Evolutionary conservation across 2,113 vertebrate genomes (phyloP).

Genomic region (Lathamus discolor): DNA sequence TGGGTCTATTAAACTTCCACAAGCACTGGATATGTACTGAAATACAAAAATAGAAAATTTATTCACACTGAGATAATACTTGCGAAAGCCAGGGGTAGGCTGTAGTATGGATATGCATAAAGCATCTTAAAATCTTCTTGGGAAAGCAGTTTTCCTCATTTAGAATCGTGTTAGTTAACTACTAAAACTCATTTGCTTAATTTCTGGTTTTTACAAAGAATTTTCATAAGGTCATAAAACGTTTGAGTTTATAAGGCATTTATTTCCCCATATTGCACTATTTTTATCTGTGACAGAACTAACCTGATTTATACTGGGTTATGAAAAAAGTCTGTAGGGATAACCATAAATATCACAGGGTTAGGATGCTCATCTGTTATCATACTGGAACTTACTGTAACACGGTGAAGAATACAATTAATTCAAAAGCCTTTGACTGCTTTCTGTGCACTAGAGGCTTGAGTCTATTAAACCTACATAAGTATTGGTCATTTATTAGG

Average conservation of each 20-base stretch:
- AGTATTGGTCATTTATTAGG: slow-evolving; percentile 62
- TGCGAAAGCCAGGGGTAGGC: not conserved
- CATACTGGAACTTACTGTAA: not conserved
- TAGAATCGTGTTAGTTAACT: not conserved
- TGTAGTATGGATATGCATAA: not conserved
- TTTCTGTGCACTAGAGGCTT: not conserved
- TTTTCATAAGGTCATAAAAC: not conserved
- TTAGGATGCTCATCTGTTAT: not conserved
- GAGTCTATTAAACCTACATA: slow-evolving; percentile 66
- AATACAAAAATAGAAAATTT: not conserved
- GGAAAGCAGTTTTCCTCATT: not conserved
- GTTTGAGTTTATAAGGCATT: not conserved
- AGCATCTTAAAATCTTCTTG: not conserved
- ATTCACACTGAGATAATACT: not conserved
- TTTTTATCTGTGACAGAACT: not conserved
- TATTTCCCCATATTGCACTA: not conserved
- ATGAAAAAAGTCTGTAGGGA: not conserved
- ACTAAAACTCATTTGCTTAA: not conserved
- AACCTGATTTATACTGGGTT: not conserved
- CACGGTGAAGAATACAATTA: slow-evolving; percentile 10
- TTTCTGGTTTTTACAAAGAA: not conserved
- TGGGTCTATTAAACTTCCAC: not conserved
- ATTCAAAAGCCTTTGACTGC: slow-evolving; percentile 25
- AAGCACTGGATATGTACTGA: not conserved
- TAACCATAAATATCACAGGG: not conserved